Base-by-base conservation (phyloP, 1,140 invertebrate species). In the Sesamia nonagrioides region DNA sequence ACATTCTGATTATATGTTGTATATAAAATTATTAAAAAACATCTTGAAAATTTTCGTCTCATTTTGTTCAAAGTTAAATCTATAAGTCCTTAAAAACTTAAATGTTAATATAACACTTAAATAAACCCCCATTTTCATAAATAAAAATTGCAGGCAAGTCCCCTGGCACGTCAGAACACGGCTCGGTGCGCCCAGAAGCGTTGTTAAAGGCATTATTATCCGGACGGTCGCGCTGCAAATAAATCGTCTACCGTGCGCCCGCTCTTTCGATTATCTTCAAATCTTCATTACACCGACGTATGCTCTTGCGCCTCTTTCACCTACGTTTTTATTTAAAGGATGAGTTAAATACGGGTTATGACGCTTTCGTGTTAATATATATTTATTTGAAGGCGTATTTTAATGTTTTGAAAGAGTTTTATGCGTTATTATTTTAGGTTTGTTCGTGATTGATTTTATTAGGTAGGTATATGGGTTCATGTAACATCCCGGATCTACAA, bases 181-280 rank as follows among this genome's bases (percentile, higher is more conserved):
- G 37, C 79, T 82, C 72, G 80, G 80, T 86, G 86, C 86, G 89
- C 83, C 89, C 91, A 89, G 92, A 91, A 91, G 90, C 91, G 86
- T 87, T 86, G 90, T 91, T 91, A 92, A 92, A 94, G 92, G 89
- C 88, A 92, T 94, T 94, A 94, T 94, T 94, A 94, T 93, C 92
- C 93, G 93, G 89, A 87, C 91, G 93, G 92, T 91, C 91, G 93
- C 91, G 88, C 88, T 87, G 92, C 92, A 92, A 94, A 94, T 94
- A 94, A 94, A 94, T 94, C 91, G 92, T 92, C 91, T 93, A 85
- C 88, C 80, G 89, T 82, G 86, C 86, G 85, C 75, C 81, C 89
- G 88, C 90, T 91, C 89, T 91, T 94, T 94, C 93, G 93, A 94
- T 94, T 93, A 92, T 94, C 90, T 89, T 94, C 92, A 94, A 94